Evolutionary conservation across 1,140 invertebrate species (phyloP), one percentile per base, ranked within the genome.

Genomic region (Drosophila triauraria): DNA sequence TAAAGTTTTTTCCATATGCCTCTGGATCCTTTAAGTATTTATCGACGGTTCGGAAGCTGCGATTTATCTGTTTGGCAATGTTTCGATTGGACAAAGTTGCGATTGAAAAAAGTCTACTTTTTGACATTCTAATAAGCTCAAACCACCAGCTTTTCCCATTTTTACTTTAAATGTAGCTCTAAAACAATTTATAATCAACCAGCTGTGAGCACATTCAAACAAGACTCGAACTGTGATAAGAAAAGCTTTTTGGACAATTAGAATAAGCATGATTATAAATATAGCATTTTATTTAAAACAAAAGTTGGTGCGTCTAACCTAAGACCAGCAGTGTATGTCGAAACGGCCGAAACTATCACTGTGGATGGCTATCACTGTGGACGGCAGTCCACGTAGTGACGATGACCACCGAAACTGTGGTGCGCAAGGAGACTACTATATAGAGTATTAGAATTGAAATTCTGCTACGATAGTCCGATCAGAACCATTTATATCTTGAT

Each of bases 41-140:
- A 23, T 60, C 12, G 54, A 60, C 48, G 59, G 48, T 47, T 10
- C 32, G 40, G 40, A 35, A 59, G 43, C 43, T 75, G 40, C 53
- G 48, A 40, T 74, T 60, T 74, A 59, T 51, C n/a, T 68, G 4
- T 68, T 75, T 60, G 46, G 48, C 32, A 75, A 60, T 61, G 13
- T 67, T 68, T 43, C 17, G 23, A 54, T 65, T 74, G 20, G 32
- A 61, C 15, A n/a, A n/a, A 59, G 47, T 40, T 64, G 68, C 53
- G 58, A 62, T 42, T 56, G 40, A 23, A 62, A 60, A 35, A 70
- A 54, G 17, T 69, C 8, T 54, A 58, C 30, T 20, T 20, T 12
- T 38, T 38, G 43, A 17, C 43, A n/a, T 44, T 44, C 43, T n/a
- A 32, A 44, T 44, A 44, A 44, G n/a, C 43, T 32, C 30, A 9